Evolutionary conservation across 2,888 invertebrate species (phyloP).

Genomic region (Monopis laevigella): DNA sequence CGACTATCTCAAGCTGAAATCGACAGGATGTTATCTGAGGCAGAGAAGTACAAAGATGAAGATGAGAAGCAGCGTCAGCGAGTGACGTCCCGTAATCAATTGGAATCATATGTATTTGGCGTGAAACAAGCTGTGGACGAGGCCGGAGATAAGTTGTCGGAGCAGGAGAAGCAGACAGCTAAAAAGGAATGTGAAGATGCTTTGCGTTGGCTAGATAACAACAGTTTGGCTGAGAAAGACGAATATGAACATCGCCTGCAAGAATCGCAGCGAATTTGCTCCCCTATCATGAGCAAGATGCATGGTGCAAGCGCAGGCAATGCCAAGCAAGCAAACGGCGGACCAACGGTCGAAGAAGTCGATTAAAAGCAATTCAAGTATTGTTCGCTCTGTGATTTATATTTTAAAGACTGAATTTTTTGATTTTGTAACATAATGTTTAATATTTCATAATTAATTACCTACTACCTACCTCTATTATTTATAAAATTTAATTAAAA

Average conservation of each 20-base stretch:
- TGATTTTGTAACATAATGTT: no score
- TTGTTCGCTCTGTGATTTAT: conserved; percentile 5
- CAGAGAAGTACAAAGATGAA: conserved; percentile 71
- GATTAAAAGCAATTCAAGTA: conserved; percentile 8
- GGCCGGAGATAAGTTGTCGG: conserved; percentile 63
- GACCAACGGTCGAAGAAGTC: conserved; percentile 13
- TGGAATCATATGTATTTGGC: conserved; percentile 25
- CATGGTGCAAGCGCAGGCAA: conserved; percentile 41
- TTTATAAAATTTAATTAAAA: no score
- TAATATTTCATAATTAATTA: no score
- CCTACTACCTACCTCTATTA: no score
- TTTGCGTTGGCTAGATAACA: conserved; percentile 77
- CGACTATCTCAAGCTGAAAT: conserved; percentile 76
- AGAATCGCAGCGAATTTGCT: conserved; percentile 66
- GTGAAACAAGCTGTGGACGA: conserved; percentile 50
- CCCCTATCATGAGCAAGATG: conserved; percentile 66
- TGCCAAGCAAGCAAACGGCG: background rate
- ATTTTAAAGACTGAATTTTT: conserved; percentile 8
- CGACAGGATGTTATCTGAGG: conserved; percentile 73
- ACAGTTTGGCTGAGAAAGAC: conserved; percentile 36
- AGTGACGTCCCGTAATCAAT: conserved; percentile 68
- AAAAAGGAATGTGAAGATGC: conserved; percentile 65
- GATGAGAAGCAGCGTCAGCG: conserved; percentile 69
- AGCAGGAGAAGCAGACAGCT: conserved; percentile 68
- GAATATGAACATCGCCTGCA: conserved; percentile 60